Evolutionary conservation across 92 coral and sea anemone species (phyloP), one percentile per base, ranked within the genome.

Genomic region (Epizoanthus stellaris): DNA sequence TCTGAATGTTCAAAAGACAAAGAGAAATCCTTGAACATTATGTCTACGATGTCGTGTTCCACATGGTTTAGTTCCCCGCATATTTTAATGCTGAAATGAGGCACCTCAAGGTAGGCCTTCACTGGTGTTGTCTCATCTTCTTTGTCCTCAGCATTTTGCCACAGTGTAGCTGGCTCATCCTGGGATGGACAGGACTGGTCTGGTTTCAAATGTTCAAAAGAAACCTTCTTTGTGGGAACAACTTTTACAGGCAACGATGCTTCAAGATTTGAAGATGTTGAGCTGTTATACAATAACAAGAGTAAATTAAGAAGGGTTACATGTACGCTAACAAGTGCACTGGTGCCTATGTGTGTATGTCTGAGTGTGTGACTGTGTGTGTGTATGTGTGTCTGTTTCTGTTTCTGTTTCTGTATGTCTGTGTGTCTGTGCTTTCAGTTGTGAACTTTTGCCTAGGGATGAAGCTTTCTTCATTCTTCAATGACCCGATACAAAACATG

Each of bases 31-130:
- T 88, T 89, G 49, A 97, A 90, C 85, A 91, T 88, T 0, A 95
- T 93, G 71, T 95, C 96, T 6, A 95, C 99, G 60, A 97, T 90
- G 20, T 95, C 99, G 25, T 88, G 97, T 54, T 94, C 98, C 5
- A 91, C 86, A 45, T 87, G 84, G 67, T 95, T 92, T 34, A 97
- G 90, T 25, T 93, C 95, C 2, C 99, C 99, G 20, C 95, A 89
- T 14, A 97, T 91, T 84, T 97, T 93, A 82, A 97, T 86, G 84
- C 98, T 95, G 53, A 97, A 93, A 56, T 95, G 91, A 12, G 99
- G 99, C 70, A 97, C 94, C 59, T 89, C 91, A 59, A 95, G 88
- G 72, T 81, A 77, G 13, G 98, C 97, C 63, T 85, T 75, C 66
- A 94, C 77, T 59, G 99, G 98, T 0, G 97, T 97, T 75, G 65